Percentiles rank a stretch among this genome's conserved stretches.
Evolutionary conservation across 2,113 vertebrate species (phyloP).

Genomic region (Equus quagga): DNA sequence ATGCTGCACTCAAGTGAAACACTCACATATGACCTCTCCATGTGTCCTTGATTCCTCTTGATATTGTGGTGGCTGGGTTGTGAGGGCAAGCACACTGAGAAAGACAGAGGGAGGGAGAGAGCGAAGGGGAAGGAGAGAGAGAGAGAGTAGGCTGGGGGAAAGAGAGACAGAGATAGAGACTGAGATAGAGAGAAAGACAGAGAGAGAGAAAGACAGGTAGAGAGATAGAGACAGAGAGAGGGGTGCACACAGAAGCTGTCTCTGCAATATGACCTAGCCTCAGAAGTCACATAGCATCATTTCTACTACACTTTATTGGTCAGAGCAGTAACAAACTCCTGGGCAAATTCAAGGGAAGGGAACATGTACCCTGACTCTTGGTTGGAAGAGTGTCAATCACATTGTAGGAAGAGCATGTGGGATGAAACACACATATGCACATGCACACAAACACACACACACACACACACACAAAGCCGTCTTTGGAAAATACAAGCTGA

Average conservation of each 20-base stretch:
- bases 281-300: not conserved
- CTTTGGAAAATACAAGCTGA: not conserved
- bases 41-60: not conserved
- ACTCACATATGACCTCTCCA: rapidly evolving
- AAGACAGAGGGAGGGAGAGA: rapidly evolving
- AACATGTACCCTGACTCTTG: rapidly evolving
- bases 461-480: rapidly evolving
- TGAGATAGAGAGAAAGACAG: rapidly evolving
- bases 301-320: not conserved
- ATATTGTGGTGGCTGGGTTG: rapidly evolving
- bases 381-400: not conserved
- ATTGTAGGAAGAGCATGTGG: not conserved
- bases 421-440: not conserved
- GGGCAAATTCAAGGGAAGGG: not conserved
- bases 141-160: too few relatives aligned
- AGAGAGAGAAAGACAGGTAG: too few relatives aligned
- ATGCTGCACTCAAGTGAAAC: rapidly evolving
- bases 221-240: not conserved
- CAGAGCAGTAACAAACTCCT: not conserved
- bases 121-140: too few relatives aligned
- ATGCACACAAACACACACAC: too few relatives aligned
- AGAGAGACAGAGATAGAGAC: too few relatives aligned
- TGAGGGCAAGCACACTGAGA: too few relatives aligned
- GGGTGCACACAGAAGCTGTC: not conserved
- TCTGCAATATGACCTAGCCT: not conserved